Percentiles rank a stretch among this genome's conserved stretches.
Conservation (phyloP, 1,140 invertebrate species). For the Episyrphus balteatus region DNA sequence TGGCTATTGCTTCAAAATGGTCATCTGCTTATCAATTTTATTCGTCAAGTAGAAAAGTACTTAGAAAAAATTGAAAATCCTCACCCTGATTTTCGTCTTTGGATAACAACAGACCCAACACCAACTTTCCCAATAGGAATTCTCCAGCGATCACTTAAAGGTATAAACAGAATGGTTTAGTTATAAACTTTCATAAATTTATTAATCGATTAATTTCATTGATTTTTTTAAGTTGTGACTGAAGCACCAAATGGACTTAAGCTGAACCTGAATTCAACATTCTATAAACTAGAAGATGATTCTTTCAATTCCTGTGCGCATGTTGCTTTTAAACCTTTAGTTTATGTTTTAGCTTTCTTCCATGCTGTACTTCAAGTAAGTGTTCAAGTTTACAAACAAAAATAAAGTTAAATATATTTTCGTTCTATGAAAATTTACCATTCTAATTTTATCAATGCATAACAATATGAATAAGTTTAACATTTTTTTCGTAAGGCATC, state of each 20-base stretch:
- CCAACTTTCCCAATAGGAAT: conserved; percentile 79
- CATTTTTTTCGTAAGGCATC: too few relatives aligned
- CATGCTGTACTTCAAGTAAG: conserved; percentile 75
- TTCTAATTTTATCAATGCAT: too few relatives aligned
- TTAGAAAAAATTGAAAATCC: conserved; percentile 66
- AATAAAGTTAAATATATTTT: too few relatives aligned
- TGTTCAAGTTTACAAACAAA: conserved; percentile 5
- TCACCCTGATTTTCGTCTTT: conserved; percentile 82
- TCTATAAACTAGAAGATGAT: conserved; percentile 65
- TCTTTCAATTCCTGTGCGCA: conserved; percentile 62
- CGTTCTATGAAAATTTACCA: too few relatives aligned
- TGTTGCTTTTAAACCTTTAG: conserved; percentile 58
- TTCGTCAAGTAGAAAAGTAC: conserved; percentile 67
- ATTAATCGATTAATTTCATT: neutral
- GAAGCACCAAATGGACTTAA: conserved; percentile 84
- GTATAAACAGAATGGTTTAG: conserved; percentile 36
- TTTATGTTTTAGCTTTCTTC: conserved; percentile 82
- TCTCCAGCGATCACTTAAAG: conserved; percentile 73
- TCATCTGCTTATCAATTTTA: conserved; percentile 70
- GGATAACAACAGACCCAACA: conserved; percentile 82
- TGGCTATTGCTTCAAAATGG: conserved; percentile 90
- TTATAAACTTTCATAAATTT: conserved; percentile 4
- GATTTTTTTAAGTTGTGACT: conserved; percentile 57
- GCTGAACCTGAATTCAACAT: conserved; percentile 78
- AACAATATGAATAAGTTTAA: too few relatives aligned